Evolutionary conservation across 2,888 invertebrate species (phyloP).

Genomic region (Seira sanloemensis): DNA sequence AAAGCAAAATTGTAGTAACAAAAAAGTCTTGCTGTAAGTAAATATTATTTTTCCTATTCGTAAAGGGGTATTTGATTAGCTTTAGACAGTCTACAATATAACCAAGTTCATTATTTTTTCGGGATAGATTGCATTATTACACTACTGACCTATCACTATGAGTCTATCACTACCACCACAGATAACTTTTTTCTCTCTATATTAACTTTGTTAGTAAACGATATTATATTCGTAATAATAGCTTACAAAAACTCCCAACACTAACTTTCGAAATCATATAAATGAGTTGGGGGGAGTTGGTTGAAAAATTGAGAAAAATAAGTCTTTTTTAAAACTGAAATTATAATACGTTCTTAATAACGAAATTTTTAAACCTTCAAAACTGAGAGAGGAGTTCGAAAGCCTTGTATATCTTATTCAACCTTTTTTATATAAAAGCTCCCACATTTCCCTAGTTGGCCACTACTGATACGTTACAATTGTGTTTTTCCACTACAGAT

Average conservation of each 20-base stretch:
- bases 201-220: slow-evolving; percentile 5
- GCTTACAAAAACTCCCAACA: slow-evolving; percentile 8
- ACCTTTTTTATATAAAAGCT: slow-evolving; percentile 1
- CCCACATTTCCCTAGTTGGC: slow-evolving; percentile 16
- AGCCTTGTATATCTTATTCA: background rate
- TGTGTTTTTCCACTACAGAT: background rate
- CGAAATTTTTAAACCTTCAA: background rate
- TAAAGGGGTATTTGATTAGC: slow-evolving; percentile 42
- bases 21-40: background rate
- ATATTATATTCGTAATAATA: slow-evolving; percentile 15
- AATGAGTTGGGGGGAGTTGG: background rate
- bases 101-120: background rate
- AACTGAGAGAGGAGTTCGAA: slow-evolving; percentile 4
- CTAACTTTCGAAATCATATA: background rate
- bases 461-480: slow-evolving; percentile 9
- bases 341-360: background rate
- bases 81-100: slow-evolving; percentile 58
- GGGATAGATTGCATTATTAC: background rate
- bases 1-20: background rate
- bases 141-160: background rate
- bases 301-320: slow-evolving; percentile 18
- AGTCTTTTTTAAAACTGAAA: background rate
- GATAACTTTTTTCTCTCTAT: slow-evolving; percentile 2
- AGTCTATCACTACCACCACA: background rate
- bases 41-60: background rate